Conservation (phyloP, 2,113 vertebrate genomes). For the Thomomys bottae region DNA sequence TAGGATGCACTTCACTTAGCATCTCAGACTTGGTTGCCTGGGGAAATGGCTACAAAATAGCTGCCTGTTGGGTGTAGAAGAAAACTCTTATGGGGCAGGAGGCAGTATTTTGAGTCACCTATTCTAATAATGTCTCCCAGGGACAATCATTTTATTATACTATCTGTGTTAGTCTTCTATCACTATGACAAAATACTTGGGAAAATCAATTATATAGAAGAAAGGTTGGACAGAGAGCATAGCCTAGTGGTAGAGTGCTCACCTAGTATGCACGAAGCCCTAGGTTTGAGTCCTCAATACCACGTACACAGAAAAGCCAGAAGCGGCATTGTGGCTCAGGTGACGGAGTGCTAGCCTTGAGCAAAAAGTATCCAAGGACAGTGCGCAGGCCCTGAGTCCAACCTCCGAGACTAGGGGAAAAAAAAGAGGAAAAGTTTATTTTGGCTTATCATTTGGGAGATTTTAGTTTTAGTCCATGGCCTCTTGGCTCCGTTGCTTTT, state of each 20-base stretch:
- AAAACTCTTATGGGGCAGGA: neutral
- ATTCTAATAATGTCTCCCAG: neutral
- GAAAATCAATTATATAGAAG: neutral
- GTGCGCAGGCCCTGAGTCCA: too few species aligned
- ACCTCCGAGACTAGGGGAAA: too few species aligned
- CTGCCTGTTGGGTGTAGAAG: neutral
- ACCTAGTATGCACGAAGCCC: too few species aligned
- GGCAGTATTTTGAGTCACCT: neutral
- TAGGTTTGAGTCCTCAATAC: too few species aligned
- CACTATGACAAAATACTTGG: neutral
- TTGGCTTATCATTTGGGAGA: neutral
- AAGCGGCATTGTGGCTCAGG: too few species aligned
- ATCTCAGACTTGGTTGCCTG: conserved; percentile 12
- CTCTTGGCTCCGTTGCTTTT: neutral
- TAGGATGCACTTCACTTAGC: neutral
- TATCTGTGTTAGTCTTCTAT: neutral
- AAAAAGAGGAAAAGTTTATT: neutral
- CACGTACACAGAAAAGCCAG: too few species aligned
- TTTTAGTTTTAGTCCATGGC: neutral
- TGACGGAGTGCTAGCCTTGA: too few species aligned
- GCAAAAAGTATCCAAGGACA: too few species aligned
- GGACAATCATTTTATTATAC: neutral
- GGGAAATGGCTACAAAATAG: neutral
- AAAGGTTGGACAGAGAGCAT: too few species aligned
- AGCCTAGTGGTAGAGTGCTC: too few species aligned